A percentile compares a stretch with the other conserved stretches of the same genome.
phyloP scores from a whole-genome alignment of 2,797 vertebrate genomes.

The Tarsius wallacei region DNA sequence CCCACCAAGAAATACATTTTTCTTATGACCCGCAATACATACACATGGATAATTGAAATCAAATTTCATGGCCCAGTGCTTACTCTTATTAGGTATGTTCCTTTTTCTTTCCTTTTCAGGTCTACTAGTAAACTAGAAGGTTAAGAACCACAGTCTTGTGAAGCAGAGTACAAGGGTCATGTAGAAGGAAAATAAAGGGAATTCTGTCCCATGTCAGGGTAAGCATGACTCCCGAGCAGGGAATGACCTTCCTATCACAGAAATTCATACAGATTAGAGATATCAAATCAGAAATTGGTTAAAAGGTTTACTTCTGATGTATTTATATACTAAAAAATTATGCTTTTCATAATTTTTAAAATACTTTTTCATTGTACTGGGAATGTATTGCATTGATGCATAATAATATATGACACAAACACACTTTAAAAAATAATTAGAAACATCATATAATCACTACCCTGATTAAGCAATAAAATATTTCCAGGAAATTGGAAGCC shows the following conservation, averaged over 20 bases:
- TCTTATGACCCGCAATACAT: neutral
- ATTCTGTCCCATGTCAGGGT: neutral
- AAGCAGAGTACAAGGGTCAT: neutral
- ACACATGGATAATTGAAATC: neutral
- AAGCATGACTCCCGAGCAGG: neutral
- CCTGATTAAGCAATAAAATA: neutral
- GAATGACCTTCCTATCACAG: neutral
- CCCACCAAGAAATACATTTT: conserved; percentile 38
- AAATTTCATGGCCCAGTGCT: neutral
- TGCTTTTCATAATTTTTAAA: conserved; percentile 36
- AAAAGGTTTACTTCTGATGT: neutral
- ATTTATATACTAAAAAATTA: neutral
- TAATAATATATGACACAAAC: neutral
- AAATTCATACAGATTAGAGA: neutral
- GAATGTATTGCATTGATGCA: conserved; percentile 7
- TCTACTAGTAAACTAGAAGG: neutral
- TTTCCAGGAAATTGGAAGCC: conserved; percentile 14
- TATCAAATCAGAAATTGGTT: neutral
- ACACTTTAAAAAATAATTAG: neutral
- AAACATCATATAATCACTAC: neutral
- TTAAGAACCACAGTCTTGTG: neutral
- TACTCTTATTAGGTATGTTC: neutral
- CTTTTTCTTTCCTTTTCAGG: neutral
- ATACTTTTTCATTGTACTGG: conserved; percentile 17
- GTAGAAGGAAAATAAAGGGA: neutral